Base-by-base conservation (phyloP, 2,113 vertebrate species). In the Sebastes schlegelii region DNA sequence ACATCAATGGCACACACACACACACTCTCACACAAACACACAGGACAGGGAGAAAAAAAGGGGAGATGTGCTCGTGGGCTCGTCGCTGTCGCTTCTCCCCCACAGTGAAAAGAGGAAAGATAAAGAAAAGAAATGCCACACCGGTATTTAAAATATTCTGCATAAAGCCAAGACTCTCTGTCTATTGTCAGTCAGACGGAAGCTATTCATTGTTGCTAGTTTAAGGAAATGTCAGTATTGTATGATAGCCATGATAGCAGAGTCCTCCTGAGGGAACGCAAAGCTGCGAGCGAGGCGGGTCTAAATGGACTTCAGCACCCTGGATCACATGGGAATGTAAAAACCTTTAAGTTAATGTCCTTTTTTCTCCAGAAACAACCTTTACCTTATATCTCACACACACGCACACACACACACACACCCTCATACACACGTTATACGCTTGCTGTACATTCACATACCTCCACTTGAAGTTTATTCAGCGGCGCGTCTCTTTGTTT, bases 181-280 rank as follows among this genome's bases (percentile, higher is more conserved):
- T 88, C 91, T 93, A 91, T 92, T 94, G 93, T 95, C 89, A 94
- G 83, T 86, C 90, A 89, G 74, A 87, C 68, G 80, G 89, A 91
- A 88, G 93, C 79, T 79, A 91, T 89, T 93, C 94, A 95, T 94
- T 94, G 94, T 97, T 95, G 94, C 94, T 95, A 95, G 96, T 96
- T 96, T 97, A 97, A 97, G 96, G 96, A 97, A 98, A 97, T 98
- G 97, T 97, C 97, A 97, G 95, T 95, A 96, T 95, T 96, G 95
- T 95, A 88, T 94, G 95, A 96, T 93, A 92, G 94, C 92, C 89
- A 91, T 71, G 96, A 97, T 96, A 96, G 82, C 92, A 94, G 77
- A 93, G 93, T 94, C 97, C 96, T 93, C 97, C 96, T 93, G 85
- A 78, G 97, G 97, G 97, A 97, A 89, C 94, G 73, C 86, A 91